Base-by-base conservation (phyloP, 2,113 vertebrate genomes). In the Polypterus bichir region DNA sequence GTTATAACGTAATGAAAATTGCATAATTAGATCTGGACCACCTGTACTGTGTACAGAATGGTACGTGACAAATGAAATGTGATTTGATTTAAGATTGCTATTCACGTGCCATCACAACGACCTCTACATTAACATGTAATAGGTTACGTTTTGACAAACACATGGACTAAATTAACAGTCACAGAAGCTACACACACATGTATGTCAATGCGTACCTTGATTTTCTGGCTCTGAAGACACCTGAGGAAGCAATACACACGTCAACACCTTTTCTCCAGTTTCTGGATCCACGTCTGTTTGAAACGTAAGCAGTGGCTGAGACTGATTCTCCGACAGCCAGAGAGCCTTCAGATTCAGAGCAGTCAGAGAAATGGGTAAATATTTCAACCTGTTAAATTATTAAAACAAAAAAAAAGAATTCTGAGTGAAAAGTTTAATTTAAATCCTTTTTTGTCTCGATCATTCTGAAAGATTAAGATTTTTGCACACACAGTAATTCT, bases 311-410 rank as follows among this genome's bases (percentile, higher is more conserved):
- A 99, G 83, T 8, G 96, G 94, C 74, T 97, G 92, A 3, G 96
- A 94, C 86, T 99, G 96, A 86, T 99, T 99, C 79, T 98, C 96
- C 3, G 95, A 98, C 72, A 99, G 73, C 96, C 96, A 99, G 62
- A 99, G 80, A 57, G 96, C 96, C 74, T 98, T 99, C 66, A 99
- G 81, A 46, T 85, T 92, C 70, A 99, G 85, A 1, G 85, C 74
- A 8, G 89, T 97, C 75, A 99, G 78, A 0, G 94, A 92, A 61
- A 97, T 65, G 1, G 96, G 96, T 69, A 99, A 82, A 80, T 92
- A 81, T 44, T 45, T 59, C 74, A 99, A 79, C 78, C 96, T 99
- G 58, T 6, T 44, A 47, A 4, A 9, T 71, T 51, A 54, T 58
- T 6, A 58, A 63, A 74, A 73, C 48, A 71, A 27, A 61, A 63